These are phyloP conservation scores for Aphidius ervi DNA, from an alignment of 1,140 invertebrate species.

Conservation along the genomic window DNA sequence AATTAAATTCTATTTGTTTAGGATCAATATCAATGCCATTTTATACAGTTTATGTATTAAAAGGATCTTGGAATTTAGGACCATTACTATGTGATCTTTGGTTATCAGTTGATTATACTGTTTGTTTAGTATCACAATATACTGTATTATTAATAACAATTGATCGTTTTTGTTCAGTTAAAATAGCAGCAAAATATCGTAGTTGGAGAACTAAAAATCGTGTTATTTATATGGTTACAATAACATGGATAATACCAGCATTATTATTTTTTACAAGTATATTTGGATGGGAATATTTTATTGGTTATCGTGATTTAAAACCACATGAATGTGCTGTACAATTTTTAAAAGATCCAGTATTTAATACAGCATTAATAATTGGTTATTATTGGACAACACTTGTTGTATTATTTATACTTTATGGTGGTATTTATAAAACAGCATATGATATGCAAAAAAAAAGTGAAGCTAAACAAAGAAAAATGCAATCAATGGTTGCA, in stretches of 20 bases:
- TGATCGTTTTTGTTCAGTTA: constrained; percentile 98
- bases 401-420: constrained; percentile 88
- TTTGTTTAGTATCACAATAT: constrained; percentile 98
- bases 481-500: constrained; percentile 91
- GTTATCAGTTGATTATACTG: constrained; percentile 98
- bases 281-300: constrained; percentile 98
- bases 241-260: constrained; percentile 97
- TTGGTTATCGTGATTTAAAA: constrained; percentile 82
- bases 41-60: constrained; percentile 93
- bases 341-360: constrained; percentile 96
- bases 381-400: constrained; percentile 97
- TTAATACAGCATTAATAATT: constrained; percentile 96
- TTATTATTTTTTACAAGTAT: constrained; percentile 97
- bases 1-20: constrained; percentile 44
- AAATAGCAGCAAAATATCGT: constrained; percentile 95
- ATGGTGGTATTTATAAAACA: constrained; percentile 97
- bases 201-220: constrained; percentile 94
- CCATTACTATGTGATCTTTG: constrained; percentile 95
- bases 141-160: constrained; percentile 98
- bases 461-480: constrained; percentile 89
- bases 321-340: constrained; percentile 94
- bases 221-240: constrained; percentile 89
- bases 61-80: constrained; percentile 95
- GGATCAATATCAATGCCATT: constrained; percentile 92
- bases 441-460: constrained; percentile 98